Conservation (phyloP, 2,888 invertebrate genomes). For the Pterostichus madidus region DNA sequence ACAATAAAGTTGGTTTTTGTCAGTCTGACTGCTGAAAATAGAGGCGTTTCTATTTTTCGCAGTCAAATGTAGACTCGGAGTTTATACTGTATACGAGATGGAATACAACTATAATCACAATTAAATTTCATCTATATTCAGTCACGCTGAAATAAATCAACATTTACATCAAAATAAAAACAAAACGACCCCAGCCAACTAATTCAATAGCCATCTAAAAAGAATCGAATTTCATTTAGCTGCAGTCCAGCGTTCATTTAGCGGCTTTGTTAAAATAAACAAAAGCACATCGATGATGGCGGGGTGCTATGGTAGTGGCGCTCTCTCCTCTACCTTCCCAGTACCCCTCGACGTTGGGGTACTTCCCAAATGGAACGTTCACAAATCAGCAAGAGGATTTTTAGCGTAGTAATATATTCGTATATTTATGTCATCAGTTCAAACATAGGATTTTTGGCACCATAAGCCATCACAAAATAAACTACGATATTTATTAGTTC, state of each 20-base stretch:
- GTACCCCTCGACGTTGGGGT: not conserved
- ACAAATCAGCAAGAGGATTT: not conserved
- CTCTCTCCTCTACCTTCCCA: slow-evolving; percentile 9
- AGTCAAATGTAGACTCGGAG: too few species aligned
- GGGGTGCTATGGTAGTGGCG: slow-evolving; percentile 41
- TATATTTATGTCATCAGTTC: too few species aligned
- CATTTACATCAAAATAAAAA: slow-evolving; percentile 41
- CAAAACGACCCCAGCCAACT: slow-evolving; percentile 40
- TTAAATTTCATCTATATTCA: slow-evolving; percentile 8
- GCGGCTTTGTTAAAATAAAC: slow-evolving; percentile 66
- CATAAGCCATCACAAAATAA: too few species aligned
- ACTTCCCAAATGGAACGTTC: not conserved
- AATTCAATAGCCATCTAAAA: slow-evolving; percentile 59
- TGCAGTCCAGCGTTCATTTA: slow-evolving; percentile 58
- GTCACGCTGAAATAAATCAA: slow-evolving; percentile 6
- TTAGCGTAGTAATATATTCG: too few species aligned
- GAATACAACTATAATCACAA: too few species aligned
- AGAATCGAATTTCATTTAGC: slow-evolving; percentile 57
- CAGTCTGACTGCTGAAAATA: too few species aligned
- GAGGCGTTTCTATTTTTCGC: too few species aligned
- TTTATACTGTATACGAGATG: too few species aligned
- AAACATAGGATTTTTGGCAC: too few species aligned
- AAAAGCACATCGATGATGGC: slow-evolving; percentile 59
- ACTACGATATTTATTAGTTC: too few species aligned
- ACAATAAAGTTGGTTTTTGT: too few species aligned